Base-by-base conservation (phyloP, 30 jellyfish, hydroid and myxozoan species). In the Turritopsis dohrnii region DNA sequence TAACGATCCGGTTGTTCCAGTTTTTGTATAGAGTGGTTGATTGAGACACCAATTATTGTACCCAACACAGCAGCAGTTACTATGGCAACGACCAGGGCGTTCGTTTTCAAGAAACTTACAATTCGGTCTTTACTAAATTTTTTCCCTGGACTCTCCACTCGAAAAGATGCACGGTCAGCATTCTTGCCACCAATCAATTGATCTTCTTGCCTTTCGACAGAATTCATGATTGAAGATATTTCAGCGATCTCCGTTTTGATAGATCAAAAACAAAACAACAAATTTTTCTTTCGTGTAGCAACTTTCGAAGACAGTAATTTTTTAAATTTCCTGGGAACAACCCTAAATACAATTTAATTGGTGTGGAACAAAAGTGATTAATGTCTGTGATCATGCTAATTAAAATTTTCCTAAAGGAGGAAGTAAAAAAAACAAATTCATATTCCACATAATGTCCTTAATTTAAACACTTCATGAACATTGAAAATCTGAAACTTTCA, bases 61-160 rank as follows among this genome's bases (percentile, higher is more conserved):
- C 98, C 98, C 71, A 86, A n/a, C 18, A 93, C 31, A 22, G 98
- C 98, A 7, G 86, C 95, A 29, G 84, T 8, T 0, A 93, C 75
- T 7, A 93, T 93, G 41, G 85, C 30, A 53, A 93, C 74, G 17
- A 93, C 92, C 84, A 93, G 87, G 52, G 81, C 79, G 66, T 91
- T 91, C 24, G 79, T 83, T 86, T 76, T 91, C 22, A 87, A 80
- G 84, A 80, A 80, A 17, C 16, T 26, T 75, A 3, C 13, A 13
- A 41, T 41, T 41, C 60, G 60, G 13, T 5, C 60, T 41, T 41
- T 41, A 13, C 13, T 41, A 41, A 41, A 41, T 3, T 13, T 13
- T 41, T 41, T 41, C 9, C 60, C 60, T 3, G 13, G 9, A 41
- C 60, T 41, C 13, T 41, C 60, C 60, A 41, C 13, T 41, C 60